Conservation (phyloP, 2,113 vertebrate genomes). For the Poecile atricapillus region DNA sequence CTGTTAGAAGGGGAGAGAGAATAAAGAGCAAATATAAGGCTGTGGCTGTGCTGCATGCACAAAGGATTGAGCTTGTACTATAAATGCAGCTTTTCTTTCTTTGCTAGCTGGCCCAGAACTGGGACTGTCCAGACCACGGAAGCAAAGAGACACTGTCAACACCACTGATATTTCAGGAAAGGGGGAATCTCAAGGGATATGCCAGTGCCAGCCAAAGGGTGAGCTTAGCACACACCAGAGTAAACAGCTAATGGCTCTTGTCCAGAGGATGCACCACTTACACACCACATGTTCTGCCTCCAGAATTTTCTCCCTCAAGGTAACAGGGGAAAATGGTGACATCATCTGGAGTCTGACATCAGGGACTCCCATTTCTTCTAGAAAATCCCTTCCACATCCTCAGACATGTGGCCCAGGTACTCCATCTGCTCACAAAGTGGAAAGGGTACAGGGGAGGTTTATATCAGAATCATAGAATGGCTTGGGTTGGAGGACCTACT, state of each 20-base stretch:
- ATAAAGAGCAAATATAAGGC: background rate
- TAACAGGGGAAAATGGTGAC: background rate
- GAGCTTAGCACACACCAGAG: background rate
- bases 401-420: rapidly evolving
- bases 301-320: background rate
- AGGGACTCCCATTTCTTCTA: background rate
- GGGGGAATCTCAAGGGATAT: background rate
- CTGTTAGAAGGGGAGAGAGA: background rate
- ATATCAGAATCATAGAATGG: background rate
- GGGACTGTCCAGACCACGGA: background rate
- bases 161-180: background rate
- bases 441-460: background rate
- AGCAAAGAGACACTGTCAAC: background rate
- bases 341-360: background rate
- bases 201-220: background rate
- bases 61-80: background rate
- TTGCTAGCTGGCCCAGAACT: background rate
- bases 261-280: background rate
- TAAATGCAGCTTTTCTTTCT: background rate
- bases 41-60: background rate
- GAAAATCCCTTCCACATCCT: background rate
- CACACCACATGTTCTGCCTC: rapidly evolving
- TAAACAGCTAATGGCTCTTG: background rate
- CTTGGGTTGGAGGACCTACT: background rate
- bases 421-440: background rate